phyloP scores from a whole-genome alignment of 2,888 invertebrate species.

The Sarcophaga caerulescens region DNA sequence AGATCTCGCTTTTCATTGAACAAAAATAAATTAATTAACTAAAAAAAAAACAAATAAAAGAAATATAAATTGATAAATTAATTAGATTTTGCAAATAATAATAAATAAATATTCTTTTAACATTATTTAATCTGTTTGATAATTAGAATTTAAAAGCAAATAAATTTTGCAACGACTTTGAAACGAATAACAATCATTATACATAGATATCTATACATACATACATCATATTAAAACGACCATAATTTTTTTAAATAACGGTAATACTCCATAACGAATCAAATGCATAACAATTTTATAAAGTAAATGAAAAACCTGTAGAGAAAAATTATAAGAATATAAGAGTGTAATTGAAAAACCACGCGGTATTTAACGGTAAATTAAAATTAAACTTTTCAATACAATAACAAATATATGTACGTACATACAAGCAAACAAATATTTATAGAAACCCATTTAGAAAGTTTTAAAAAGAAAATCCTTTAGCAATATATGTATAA shows the following conservation, averaged over 20 bases:
- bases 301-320: neutral
- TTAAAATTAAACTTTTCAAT: no score
- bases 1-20: conserved; percentile 76
- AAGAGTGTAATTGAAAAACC: neutral
- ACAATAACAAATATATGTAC: neutral
- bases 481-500: neutral
- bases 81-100: conserved; percentile 55
- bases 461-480: conserved; percentile 18
- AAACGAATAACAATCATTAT: conserved; percentile 46
- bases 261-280: conserved; percentile 11
- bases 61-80: conserved; percentile 36
- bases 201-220: conserved; percentile 17
- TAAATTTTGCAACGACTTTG: conserved; percentile 24
- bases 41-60: conserved; percentile 28
- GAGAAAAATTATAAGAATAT: neutral
- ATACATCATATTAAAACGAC: conserved; percentile 29
- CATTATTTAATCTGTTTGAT: conserved; percentile 18
- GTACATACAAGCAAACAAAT: no score
- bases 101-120: conserved; percentile 17
- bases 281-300: neutral
- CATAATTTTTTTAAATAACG: conserved; percentile 14
- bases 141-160: conserved; percentile 44
- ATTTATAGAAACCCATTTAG: no score
- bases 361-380: no score
- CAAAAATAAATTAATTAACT: conserved; percentile 19